A percentile compares a stretch with the other conserved stretches of the same genome.
These are phyloP conservation scores for Eupithecia abbreviata DNA, from an alignment of 2,888 invertebrate genomes.

Conservation along the genomic window DNA sequence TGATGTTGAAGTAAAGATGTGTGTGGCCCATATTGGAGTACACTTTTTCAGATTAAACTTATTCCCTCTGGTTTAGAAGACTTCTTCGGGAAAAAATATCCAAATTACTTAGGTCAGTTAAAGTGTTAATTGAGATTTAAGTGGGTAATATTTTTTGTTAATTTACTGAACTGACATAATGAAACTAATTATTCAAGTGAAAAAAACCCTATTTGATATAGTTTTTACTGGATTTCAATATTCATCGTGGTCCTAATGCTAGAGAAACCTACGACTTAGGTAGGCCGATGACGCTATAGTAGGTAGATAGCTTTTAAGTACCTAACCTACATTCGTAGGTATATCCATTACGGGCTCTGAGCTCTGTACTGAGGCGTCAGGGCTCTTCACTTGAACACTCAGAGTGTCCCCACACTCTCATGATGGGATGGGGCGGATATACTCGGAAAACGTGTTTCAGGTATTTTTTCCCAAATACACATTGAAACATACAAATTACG, in stretches of 20 bases:
- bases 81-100: neutral
- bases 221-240: neutral
- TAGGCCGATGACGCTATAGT: neutral
- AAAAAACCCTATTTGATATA: neutral
- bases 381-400: conserved; percentile 3
- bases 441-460: neutral
- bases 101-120: neutral
- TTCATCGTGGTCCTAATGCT: neutral
- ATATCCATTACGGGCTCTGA: neutral
- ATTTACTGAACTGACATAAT: neutral
- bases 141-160: neutral
- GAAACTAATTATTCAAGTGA: too few relatives aligned
- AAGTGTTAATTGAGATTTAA: too few relatives aligned
- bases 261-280: neutral
- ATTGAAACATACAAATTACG: neutral
- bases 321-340: neutral
- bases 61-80: neutral
- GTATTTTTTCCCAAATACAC: neutral
- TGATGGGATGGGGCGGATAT: neutral
- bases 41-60: neutral
- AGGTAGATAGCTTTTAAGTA: neutral
- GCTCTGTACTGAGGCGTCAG: neutral
- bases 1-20: too few relatives aligned
- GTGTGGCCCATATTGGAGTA: neutral
- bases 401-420: neutral